Base-by-base conservation (phyloP, 2,113 vertebrate species). In the Pleuronectes platessa region DNA sequence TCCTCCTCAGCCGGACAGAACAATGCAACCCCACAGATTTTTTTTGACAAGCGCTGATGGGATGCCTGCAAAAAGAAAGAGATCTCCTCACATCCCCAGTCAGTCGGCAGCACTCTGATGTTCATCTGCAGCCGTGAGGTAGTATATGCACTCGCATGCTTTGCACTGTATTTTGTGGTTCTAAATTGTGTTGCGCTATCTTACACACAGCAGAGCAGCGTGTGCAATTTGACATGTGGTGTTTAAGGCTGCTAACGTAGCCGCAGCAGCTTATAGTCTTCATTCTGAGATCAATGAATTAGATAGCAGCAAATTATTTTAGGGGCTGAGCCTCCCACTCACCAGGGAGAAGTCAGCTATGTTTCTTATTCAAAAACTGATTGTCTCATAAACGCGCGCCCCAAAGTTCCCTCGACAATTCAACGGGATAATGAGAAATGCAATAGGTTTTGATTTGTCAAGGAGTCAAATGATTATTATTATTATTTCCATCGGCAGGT, bases 261-360 rank as follows among this genome's bases (percentile, higher is more conserved):
- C 82, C 18, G 20, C 51, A 55, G 17, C 83, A 60, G 87, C 84
- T 83, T 56, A 54, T 54, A 78, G 86, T 72, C 85, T 88, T 82
- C 88, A 86, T 90, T 90, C 78, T 59, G 55, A 85, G 91, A 92
- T 92, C 82, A 84, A 84, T 86, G 86, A 87, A 78, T 81, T 31
- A 87, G 91, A 92, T 92, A 92, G 79, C 40, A 59, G 87, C 73
- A 77, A 90, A 90, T 91, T 84, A 90, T 92, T 92, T 90, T 88
- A 88, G 88, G 86, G 51, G 88, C 81, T 86, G 85, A 87, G 81
- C 82, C 77, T 62, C 78, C 76, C 45, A 55, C 78, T 89, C 89
- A 88, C 82, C 18, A 71, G 89, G 88, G 86, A 84, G 51, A 85
- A 68, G 71, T 67, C 78, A 27, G 76, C 76, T 85, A 70, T 88